phyloP scores from a whole-genome alignment of 1,140 invertebrate genomes.

The Penaeus indicus region DNA sequence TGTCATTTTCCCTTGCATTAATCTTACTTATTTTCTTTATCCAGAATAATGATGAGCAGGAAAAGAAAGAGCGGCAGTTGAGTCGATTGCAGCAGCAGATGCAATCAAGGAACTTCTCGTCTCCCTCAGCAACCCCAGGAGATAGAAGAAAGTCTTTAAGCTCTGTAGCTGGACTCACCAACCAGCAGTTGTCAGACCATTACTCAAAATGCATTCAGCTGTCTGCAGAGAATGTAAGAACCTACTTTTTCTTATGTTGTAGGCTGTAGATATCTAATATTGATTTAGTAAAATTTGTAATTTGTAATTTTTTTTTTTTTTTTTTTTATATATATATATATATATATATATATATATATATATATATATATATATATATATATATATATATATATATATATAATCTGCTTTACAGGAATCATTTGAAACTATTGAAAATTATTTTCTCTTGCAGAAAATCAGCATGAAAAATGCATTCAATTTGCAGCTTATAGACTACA shows the following conservation, averaged over 20 bases:
- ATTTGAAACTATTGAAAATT: constrained; percentile 21
- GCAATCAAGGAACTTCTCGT: constrained; percentile 54
- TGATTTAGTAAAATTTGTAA: not conserved
- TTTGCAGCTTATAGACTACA: constrained; percentile 85
- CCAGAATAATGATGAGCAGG: constrained; percentile 69
- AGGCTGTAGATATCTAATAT: not conserved
- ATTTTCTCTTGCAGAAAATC: constrained; percentile 76
- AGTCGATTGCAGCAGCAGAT: constrained; percentile 68
- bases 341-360: not conserved
- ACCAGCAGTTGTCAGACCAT: constrained; percentile 75
- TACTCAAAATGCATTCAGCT: constrained; percentile 79
- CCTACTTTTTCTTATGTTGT: constrained; percentile 61
- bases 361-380: not conserved
- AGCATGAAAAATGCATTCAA: constrained; percentile 88
- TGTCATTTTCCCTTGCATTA: not conserved
- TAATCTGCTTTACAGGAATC: not conserved
- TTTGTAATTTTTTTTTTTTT: not conserved
- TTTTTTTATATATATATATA: not conserved
- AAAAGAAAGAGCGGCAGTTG: constrained; percentile 69
- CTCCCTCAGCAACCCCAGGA: constrained; percentile 56
- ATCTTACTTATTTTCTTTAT: not conserved
- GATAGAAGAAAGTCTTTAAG: constrained; percentile 61
- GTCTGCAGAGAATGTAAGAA: constrained; percentile 76
- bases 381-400: not conserved
- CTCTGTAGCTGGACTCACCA: constrained; percentile 69